Evolutionary conservation across 2,888 invertebrate species (phyloP).

Genomic region (Palloptera scutellata): DNA sequence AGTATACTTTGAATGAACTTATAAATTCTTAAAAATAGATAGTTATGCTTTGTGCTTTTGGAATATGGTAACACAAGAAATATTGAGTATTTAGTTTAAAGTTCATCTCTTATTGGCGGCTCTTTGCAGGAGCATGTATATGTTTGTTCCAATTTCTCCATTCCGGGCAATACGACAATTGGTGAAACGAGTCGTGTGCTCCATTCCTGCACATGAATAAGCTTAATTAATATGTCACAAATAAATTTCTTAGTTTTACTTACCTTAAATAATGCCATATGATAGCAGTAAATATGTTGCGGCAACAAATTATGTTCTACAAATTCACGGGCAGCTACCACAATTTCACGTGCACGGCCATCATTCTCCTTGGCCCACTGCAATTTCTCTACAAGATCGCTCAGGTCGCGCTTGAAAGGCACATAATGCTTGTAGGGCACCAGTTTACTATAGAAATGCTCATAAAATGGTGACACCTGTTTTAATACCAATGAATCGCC

Average conservation of each 20-base stretch:
- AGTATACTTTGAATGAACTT: background rate
- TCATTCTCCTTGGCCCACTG: slow-evolving; percentile 81
- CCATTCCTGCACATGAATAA: slow-evolving; percentile 71
- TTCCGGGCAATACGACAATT: slow-evolving; percentile 68
- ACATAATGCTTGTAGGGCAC: slow-evolving; percentile 82
- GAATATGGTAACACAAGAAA: slow-evolving; percentile 4
- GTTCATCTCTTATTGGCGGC: slow-evolving; percentile 51
- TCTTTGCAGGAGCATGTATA: slow-evolving; percentile 57
- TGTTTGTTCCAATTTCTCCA: slow-evolving; percentile 70
- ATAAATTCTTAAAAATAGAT: background rate
- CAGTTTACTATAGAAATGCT: slow-evolving; percentile 88
- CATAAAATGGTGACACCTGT: slow-evolving; percentile 92
- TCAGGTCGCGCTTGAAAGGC: slow-evolving; percentile 80
- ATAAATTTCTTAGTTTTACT: slow-evolving; percentile 22
- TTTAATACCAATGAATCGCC: slow-evolving; percentile 90
- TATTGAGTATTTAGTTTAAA: slow-evolving; percentile 41
- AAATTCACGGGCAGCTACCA: slow-evolving; percentile 73
- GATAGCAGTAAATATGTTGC: slow-evolving; percentile 87
- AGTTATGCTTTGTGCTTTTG: background rate
- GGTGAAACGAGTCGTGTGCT: slow-evolving; percentile 71
- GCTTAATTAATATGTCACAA: background rate
- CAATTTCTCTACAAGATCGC: slow-evolving; percentile 80
- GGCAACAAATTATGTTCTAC: slow-evolving; percentile 82
- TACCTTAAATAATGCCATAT: slow-evolving; percentile 75
- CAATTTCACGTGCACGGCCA: slow-evolving; percentile 71